These are phyloP conservation scores for Dinomys branickii DNA, from an alignment of 2,113 vertebrate genomes.

Conservation along the genomic window DNA sequence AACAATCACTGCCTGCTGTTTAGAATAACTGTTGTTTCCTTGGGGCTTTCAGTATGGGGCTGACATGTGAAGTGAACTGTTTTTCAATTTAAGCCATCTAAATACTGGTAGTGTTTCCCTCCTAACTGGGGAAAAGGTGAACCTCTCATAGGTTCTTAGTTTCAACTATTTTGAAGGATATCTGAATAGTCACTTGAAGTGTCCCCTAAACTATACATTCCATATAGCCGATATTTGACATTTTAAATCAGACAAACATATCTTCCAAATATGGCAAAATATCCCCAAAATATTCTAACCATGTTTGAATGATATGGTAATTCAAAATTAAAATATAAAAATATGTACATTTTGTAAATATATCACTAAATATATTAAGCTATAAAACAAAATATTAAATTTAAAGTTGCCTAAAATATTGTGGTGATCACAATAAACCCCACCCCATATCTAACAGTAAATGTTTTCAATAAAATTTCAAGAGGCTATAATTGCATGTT, in stretches of 20 bases:
- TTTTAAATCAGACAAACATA: conserved; percentile 29
- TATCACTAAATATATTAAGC: background rate
- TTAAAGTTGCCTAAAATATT: background rate
- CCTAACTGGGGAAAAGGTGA: background rate
- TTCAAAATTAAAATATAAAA: conserved; percentile 50
- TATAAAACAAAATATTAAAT: background rate
- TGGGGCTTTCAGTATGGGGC: background rate
- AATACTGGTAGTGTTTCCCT: background rate
- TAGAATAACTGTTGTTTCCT: background rate
- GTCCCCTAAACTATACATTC: background rate
- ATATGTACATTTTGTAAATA: background rate
- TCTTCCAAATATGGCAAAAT: conserved; percentile 9
- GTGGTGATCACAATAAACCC: background rate
- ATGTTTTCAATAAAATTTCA: conserved; percentile 36
- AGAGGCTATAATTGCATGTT: background rate
- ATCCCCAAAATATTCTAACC: background rate
- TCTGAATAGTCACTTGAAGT: background rate
- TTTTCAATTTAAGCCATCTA: conserved; percentile 31
- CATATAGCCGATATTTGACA: background rate
- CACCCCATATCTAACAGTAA: background rate
- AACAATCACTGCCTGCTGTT: background rate
- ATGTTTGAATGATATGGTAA: background rate
- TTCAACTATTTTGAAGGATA: background rate
- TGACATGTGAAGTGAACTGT: conserved; percentile 12
- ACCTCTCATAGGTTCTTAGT: background rate